These are phyloP conservation scores for Agriopis leucophaearia DNA, from an alignment of 2,888 invertebrate species.

Conservation along the genomic window DNA sequence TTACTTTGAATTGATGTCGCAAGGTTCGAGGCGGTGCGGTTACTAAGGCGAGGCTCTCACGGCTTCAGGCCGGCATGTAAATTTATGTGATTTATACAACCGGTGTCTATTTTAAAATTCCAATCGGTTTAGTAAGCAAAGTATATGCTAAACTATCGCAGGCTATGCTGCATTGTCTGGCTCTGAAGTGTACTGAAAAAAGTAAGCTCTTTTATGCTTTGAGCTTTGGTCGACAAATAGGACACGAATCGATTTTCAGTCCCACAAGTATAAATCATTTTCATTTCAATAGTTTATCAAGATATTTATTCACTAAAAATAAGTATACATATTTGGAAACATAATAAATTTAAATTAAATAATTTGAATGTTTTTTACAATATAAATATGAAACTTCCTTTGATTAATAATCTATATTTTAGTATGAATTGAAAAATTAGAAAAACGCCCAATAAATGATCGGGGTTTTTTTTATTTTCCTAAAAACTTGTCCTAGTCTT, in stretches of 20 bases:
- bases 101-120: conserved; percentile 45
- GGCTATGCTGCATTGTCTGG: conserved; percentile 17
- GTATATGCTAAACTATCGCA: conserved; percentile 38
- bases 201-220: conserved; percentile 8
- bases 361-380: too few species aligned
- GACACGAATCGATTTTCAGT: background rate
- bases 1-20: conserved; percentile 41
- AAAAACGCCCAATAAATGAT: too few species aligned
- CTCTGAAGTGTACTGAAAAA: conserved; percentile 2
- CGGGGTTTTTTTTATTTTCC: too few species aligned
- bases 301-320: too few species aligned
- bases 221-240: background rate
- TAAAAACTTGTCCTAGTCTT: too few species aligned
- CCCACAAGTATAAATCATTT: background rate
- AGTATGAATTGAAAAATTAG: too few species aligned
- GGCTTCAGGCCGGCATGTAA: conserved; percentile 31
- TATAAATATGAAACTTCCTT: too few species aligned
- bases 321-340: too few species aligned
- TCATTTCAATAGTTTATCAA: background rate
- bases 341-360: too few species aligned
- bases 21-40: conserved; percentile 28
- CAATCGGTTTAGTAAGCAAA: conserved; percentile 37
- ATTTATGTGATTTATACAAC: conserved; percentile 43
- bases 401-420: too few species aligned
- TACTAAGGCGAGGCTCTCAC: conserved; percentile 36